Percentiles rank a stretch among this genome's conserved stretches.
Evolutionary conservation across 2,797 vertebrate genomes (phyloP).

Genomic region (Kryptopterus vitreolus): DNA sequence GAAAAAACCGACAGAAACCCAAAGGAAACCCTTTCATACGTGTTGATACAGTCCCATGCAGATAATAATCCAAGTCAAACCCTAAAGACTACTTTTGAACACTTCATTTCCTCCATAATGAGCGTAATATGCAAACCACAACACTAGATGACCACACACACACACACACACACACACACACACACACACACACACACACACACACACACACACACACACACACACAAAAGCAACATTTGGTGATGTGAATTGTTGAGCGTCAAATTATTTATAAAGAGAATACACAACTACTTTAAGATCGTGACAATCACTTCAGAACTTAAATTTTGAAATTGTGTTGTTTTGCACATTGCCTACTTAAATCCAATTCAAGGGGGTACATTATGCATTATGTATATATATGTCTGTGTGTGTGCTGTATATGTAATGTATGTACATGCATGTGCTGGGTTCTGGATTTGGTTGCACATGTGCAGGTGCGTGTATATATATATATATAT

Average conservation of each 20-base stretch:
- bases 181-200: slow-evolving; percentile 10
- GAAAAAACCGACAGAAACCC: slow-evolving; percentile 15
- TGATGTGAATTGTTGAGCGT: background rate
- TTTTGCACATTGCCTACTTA: background rate
- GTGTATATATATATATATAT: slow-evolving; percentile 11
- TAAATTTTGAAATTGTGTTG: background rate
- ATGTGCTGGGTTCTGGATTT: slow-evolving; percentile 3
- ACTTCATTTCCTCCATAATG: slow-evolving; percentile 75
- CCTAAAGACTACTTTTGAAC: slow-evolving; percentile 56
- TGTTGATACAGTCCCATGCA: too few species aligned
- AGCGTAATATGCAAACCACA: slow-evolving; percentile 65
- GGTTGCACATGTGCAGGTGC: slow-evolving; percentile 29
- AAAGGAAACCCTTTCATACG: too few species aligned
- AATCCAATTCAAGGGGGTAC: background rate
- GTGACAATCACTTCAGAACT: too few species aligned
- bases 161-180: slow-evolving; percentile 33
- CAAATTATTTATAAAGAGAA: background rate
- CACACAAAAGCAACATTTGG: background rate
- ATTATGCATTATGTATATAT: background rate
- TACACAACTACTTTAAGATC: too few species aligned
- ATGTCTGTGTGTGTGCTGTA: background rate
- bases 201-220: background rate
- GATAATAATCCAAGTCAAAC: slow-evolving; percentile 53
- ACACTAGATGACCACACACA: slow-evolving; percentile 54
- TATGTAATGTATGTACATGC: background rate